Conservation (phyloP, 2,888 invertebrate genomes). For the Ochropleura plecta region DNA sequence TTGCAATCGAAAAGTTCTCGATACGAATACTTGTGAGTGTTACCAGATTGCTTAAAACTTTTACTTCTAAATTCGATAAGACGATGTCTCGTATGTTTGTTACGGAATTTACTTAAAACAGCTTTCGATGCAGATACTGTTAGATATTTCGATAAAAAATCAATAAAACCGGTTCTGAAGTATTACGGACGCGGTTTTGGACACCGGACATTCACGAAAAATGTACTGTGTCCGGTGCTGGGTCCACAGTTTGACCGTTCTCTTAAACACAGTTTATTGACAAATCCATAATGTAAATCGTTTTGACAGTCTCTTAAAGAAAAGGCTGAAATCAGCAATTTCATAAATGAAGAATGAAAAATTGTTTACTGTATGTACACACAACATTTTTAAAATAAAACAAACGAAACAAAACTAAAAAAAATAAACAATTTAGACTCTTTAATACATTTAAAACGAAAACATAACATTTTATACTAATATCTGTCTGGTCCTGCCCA, state of each 20-base stretch:
- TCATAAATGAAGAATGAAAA: too few relatives aligned
- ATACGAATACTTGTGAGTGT: slow-evolving; percentile 6
- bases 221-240: not conserved
- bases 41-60: slow-evolving; percentile 1
- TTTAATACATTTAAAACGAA: too few relatives aligned
- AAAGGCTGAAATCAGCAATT: too few relatives aligned
- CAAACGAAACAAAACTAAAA: too few relatives aligned
- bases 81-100: not conserved
- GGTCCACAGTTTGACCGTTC: not conserved
- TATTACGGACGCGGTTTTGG: not conserved
- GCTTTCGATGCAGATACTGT: not conserved
- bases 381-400: too few relatives aligned
- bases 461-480: too few relatives aligned
- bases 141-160: not conserved
- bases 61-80: not conserved
- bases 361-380: too few relatives aligned
- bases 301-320: not conserved
- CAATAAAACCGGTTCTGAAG: not conserved
- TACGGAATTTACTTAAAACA: not conserved
- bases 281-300: not conserved
- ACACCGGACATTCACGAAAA: not conserved
- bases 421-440: too few relatives aligned
- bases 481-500: too few relatives aligned
- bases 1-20: not conserved
- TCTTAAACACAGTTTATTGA: not conserved